A percentile compares a stretch with the other conserved stretches of the same genome.
phyloP scores from a whole-genome alignment of 1,140 invertebrate species.

The Asbolus verrucosus region DNA sequence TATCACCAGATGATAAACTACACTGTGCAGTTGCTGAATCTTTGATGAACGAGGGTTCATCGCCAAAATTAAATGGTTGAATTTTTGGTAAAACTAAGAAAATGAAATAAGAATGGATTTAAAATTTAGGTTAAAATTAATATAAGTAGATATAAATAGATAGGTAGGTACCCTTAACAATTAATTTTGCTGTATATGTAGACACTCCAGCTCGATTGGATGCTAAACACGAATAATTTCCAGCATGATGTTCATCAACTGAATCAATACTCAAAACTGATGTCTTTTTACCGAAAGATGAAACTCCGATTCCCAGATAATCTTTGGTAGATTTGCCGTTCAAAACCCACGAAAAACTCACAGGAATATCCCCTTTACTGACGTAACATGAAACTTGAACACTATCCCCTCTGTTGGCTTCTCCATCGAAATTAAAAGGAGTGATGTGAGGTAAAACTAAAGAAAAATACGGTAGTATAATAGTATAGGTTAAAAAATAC shows the following conservation, averaged over 20 bases:
- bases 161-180: conserved; percentile 75
- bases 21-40: conserved; percentile 62
- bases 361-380: conserved; percentile 59
- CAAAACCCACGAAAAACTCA: conserved; percentile 65
- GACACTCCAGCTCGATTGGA: conserved; percentile 76
- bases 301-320: conserved; percentile 50
- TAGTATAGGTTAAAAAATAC: conserved; percentile 60
- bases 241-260: conserved; percentile 80
- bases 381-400: conserved; percentile 61
- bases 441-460: conserved; percentile 71
- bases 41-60: conserved; percentile 67
- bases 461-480: not conserved
- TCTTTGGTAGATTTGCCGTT: conserved; percentile 62
- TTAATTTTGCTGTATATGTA: conserved; percentile 75
- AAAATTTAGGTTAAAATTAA: conserved; percentile 67
- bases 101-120: conserved; percentile 73
- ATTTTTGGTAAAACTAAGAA: conserved; percentile 70
- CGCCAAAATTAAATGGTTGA: conserved; percentile 75
- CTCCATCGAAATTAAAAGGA: conserved; percentile 75
- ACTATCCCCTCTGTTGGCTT: conserved; percentile 64
- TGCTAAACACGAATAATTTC: conserved; percentile 78
- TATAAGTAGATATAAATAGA: conserved; percentile 39
- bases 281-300: conserved; percentile 75
- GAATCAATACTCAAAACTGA: conserved; percentile 82
- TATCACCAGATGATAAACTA: conserved; percentile 57